Evolutionary conservation across 2,888 invertebrate genomes (phyloP).

Genomic region (Hydrotaea diabolus): DNA sequence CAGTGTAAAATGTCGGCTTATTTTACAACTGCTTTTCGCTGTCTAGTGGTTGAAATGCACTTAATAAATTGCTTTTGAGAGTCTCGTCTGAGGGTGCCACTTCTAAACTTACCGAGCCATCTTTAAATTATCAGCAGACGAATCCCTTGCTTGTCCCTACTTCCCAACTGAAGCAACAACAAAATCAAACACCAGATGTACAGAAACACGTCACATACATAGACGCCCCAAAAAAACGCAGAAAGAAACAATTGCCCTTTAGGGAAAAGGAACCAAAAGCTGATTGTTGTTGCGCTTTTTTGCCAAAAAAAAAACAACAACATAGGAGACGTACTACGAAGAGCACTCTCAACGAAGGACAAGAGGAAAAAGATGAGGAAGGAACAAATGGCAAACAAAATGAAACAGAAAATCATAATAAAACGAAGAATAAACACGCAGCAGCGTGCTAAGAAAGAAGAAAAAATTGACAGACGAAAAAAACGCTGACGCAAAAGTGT

Average conservation of each 20-base stretch:
- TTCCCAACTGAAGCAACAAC: too few relatives aligned
- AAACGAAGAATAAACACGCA: constrained; percentile 4
- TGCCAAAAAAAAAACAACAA: constrained; percentile 10
- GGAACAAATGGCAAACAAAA: neutral
- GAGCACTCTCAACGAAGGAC: constrained; percentile 18
- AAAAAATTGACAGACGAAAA: constrained; percentile 29
- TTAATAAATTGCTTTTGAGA: too few relatives aligned
- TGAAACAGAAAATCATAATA: constrained; percentile 21
- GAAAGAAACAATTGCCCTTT: neutral
- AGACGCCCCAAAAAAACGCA: neutral
- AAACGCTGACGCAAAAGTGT: constrained; percentile 63
- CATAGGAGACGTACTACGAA: constrained; percentile 44
- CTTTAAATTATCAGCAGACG: too few relatives aligned
- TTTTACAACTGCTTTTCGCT: too few relatives aligned
- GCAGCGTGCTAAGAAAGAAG: neutral
- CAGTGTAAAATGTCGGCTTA: too few relatives aligned
- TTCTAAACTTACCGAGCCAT: too few relatives aligned
- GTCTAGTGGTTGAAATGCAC: too few relatives aligned
- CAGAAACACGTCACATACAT: too few relatives aligned
- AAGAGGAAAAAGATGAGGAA: constrained; percentile 28
- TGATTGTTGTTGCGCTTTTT: constrained; percentile 2
- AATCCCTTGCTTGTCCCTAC: too few relatives aligned
- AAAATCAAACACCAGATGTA: too few relatives aligned
- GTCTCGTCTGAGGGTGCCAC: too few relatives aligned
- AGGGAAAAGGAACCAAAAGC: constrained; percentile 16